These are phyloP conservation scores for Dolichallabes microphthalmus DNA, from an alignment of 2,113 vertebrate genomes.

Conservation along the genomic window DNA sequence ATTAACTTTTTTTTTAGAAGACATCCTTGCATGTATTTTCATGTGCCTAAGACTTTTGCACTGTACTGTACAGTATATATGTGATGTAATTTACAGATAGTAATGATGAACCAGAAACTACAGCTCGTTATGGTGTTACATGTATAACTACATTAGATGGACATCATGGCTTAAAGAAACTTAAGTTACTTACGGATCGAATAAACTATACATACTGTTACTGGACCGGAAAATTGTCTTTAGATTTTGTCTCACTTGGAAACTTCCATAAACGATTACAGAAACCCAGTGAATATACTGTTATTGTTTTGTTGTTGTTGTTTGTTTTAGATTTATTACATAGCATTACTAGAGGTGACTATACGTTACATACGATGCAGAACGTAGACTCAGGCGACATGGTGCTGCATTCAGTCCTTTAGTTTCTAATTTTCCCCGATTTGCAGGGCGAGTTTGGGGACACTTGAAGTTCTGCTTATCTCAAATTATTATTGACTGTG, in stretches of 20 bases:
- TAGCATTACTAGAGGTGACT: background rate
- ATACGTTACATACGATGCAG: background rate
- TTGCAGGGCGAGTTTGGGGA: background rate
- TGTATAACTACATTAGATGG: background rate
- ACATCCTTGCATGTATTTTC: no score
- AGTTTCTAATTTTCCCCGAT: background rate
- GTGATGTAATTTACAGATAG: background rate
- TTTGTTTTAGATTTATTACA: no score
- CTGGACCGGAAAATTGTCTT: no score
- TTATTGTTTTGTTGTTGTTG: background rate
- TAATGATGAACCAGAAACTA: background rate
- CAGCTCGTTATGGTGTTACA: background rate
- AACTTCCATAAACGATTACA: background rate
- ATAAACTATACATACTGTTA: background rate
- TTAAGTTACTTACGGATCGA: background rate
- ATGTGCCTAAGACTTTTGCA: no score
- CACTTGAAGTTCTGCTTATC: background rate
- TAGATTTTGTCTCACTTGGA: background rate
- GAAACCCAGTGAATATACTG: background rate
- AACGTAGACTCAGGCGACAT: background rate
- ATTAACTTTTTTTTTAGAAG: no score
- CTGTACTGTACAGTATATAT: no score
- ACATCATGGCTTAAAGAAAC: background rate
- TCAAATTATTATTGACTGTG: slow-evolving; percentile 13
- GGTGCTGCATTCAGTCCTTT: background rate